These are phyloP conservation scores for Macropus fuliginosus DNA, from an alignment of 2,797 vertebrate genomes.

Conservation along the genomic window DNA sequence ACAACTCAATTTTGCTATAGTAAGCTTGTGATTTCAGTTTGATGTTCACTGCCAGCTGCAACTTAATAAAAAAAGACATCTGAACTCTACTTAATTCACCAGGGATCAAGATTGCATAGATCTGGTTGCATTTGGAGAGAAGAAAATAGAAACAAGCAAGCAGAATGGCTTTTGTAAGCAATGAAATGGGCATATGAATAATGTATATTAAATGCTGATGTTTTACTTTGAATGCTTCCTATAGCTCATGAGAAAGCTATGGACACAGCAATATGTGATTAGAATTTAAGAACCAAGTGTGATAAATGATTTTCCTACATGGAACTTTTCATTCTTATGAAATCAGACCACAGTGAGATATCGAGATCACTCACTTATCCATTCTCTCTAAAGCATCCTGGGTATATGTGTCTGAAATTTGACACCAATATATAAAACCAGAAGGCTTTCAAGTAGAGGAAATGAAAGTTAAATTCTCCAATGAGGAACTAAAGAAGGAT, in stretches of 20 bases:
- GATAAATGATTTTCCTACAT: not conserved
- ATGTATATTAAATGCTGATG: not conserved
- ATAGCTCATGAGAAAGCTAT: constrained; percentile 17
- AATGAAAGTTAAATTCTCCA: constrained; percentile 58
- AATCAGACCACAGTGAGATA: not conserved
- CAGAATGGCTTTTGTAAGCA: constrained; percentile 51
- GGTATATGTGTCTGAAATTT: constrained; percentile 35
- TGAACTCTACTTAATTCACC: not conserved
- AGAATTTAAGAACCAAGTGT: constrained; percentile 13
- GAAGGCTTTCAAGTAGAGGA: constrained; percentile 60
- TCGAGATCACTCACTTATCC: not conserved
- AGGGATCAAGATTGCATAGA: constrained; percentile 19
- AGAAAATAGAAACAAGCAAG: constrained; percentile 19
- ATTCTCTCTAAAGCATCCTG: not conserved
- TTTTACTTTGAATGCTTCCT: constrained; percentile 15
- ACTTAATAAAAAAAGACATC: constrained; percentile 61
- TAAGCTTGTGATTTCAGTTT: constrained; percentile 35
- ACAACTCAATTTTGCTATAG: constrained; percentile 40
- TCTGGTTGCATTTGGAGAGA: constrained; percentile 1
- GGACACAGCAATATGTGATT: constrained; percentile 21
- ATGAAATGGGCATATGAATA: constrained; percentile 23
- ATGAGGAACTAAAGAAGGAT: constrained; percentile 49
- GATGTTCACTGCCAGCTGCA: constrained; percentile 44
- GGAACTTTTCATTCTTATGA: constrained; percentile 6
- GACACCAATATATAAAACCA: constrained; percentile 48